Evolutionary conservation across 2,888 invertebrate genomes (phyloP), one percentile per base, ranked within the genome.

Genomic region (Limulus polyphemus): DNA sequence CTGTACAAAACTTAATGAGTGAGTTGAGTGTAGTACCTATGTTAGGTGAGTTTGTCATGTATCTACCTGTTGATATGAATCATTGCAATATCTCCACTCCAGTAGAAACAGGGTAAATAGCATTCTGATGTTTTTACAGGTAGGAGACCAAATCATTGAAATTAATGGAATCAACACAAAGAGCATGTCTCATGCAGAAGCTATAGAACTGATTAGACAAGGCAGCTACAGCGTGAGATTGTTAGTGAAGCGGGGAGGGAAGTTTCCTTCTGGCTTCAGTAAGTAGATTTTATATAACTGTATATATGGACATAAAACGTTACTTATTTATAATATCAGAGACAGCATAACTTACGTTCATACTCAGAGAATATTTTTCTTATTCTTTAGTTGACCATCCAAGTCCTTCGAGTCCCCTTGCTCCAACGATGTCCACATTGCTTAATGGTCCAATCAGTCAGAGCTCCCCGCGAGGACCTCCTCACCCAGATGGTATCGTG

Each of bases 151-250:
- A 74, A 80, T 86, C 67, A 79, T 85, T 62, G 84, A 85, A 75
- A 86, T 86, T 67, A 86, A 86, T 73, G 82, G 83, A 32, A 81
- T 82, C 67, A 81, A 80, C 70, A 85, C 85, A 46, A 82, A 82
- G 71, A 83, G 81, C 70, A 84, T 86, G 84, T 84, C 84, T n/a
- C 86, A 86, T 74, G 81, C 83, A 16, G 83, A 85, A 71, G 86
- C 86, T 32, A 86, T 86, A 69, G 82, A 84, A 71, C 80, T 86
- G 65, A 86, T 86, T 70, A 83, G 84, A 70, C 83, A 82, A 71
- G 83, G 83, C 61, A 83, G 83, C 17, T 78, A 80, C 59, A 78
- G 79, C 16, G 83, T 84, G 55, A 77, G 82, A 61, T 75, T 85
- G 52, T 56, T 65, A n/a, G 59, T 65, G 9, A 60, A 55, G 11